Conservation (phyloP, 2,888 invertebrate species). For the Hanleya hanleyi region DNA sequence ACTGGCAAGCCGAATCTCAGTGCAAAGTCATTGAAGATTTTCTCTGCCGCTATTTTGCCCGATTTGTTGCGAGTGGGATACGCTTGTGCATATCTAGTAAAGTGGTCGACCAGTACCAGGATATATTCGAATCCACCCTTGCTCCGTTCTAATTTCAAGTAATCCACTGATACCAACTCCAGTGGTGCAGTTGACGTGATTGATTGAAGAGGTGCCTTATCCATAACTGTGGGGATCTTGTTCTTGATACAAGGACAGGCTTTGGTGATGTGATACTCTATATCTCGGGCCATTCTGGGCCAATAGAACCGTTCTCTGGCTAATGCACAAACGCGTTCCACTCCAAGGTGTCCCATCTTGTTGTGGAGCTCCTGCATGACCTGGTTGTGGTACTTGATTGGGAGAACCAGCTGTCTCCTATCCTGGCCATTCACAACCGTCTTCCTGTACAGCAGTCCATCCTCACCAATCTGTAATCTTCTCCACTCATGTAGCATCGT, state of each 20-base stretch:
- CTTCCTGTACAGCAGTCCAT: neutral
- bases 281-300: conserved; percentile 13
- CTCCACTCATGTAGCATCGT: neutral
- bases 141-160: neutral
- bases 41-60: conserved; percentile 15
- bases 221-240: conserved; percentile 1
- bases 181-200: neutral
- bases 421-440: neutral
- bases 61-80: conserved; percentile 23
- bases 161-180: neutral
- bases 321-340: conserved; percentile 1
- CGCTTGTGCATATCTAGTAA: conserved; percentile 23
- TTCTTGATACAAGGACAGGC: conserved; percentile 17
- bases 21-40: too few relatives aligned
- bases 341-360: too few relatives aligned
- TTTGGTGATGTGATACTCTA: conserved; percentile 15
- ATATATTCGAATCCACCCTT: conserved; percentile 24
- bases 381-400: too few relatives aligned
- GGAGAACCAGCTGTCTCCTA: too few relatives aligned
- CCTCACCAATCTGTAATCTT: neutral
- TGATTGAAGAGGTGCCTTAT: neutral
- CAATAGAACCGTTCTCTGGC: conserved; percentile 13
- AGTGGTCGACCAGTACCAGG: conserved; percentile 15
- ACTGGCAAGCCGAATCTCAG: conserved; percentile 15
- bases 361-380: too few relatives aligned